A percentile compares a stretch with the other conserved stretches of the same genome.
phyloP scores from a whole-genome alignment of 2,888 invertebrate species.

The Orthosia gothica region DNA sequence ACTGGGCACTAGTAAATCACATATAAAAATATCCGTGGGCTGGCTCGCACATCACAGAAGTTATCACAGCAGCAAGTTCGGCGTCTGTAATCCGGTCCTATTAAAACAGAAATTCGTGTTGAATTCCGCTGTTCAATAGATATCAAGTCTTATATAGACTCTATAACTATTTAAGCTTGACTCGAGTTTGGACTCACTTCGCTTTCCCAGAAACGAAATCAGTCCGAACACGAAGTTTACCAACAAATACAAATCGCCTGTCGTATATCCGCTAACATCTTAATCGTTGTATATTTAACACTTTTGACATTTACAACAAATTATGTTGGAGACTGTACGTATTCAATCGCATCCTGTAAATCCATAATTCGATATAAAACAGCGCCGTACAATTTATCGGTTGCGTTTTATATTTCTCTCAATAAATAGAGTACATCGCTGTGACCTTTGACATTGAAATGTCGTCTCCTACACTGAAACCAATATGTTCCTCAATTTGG shows the following conservation, averaged over 20 bases:
- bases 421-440: constrained; percentile 36
- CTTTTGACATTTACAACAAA: constrained; percentile 69
- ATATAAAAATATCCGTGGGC: constrained; percentile 90
- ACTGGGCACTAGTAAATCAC: constrained; percentile 91
- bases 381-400: constrained; percentile 36
- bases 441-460: constrained; percentile 79
- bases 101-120: constrained; percentile 50
- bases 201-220: constrained; percentile 71
- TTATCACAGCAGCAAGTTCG: constrained; percentile 89
- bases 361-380: constrained; percentile 38
- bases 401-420: constrained; percentile 34
- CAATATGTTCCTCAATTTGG: constrained; percentile 75
- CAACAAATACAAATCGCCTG: constrained; percentile 77
- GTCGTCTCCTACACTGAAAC: constrained; percentile 73
- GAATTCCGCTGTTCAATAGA: constrained; percentile 59
- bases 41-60: constrained; percentile 89
- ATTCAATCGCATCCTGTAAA: constrained; percentile 42
- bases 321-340: constrained; percentile 59
- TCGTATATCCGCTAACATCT: constrained; percentile 66
- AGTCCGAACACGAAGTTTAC: constrained; percentile 72
- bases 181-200: constrained; percentile 59
- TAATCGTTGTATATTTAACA: constrained; percentile 66
- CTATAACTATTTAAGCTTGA: constrained; percentile 58
- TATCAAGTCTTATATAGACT: constrained; percentile 46
- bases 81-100: constrained; percentile 80